Evolutionary conservation across 2,888 invertebrate species (phyloP), one percentile per base, ranked within the genome.

Genomic region (Malthinus seriepunctatus): DNA sequence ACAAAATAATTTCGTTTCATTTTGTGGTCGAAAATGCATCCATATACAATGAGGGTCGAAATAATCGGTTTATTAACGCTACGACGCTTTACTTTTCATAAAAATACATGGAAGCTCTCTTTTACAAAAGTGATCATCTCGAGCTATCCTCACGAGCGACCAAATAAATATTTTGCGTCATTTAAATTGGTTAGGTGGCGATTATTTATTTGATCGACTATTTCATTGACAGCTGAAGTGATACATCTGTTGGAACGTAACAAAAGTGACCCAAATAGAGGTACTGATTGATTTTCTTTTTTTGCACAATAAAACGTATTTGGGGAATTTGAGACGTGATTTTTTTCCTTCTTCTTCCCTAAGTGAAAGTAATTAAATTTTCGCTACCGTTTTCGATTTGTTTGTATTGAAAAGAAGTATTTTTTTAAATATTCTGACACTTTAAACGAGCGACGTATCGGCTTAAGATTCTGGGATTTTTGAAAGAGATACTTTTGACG

Each of bases 141-240:
- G 62, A 69, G 65, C 64, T 68, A 66, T 67, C 64, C 60, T 65
- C 53, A 53, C 56, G 37, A 34, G 35, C 45, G 54, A n/a, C 61
- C 59, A 49, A 31, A 37, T 38, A 32, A 23, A 48, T 49, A 49
- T 10, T 10, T 49, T 10, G 10, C 0, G 23, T 38, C n/a, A 38
- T 44, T 37, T 42, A 14, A 14, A 12, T 9, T 7, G 23, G 8
- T 34, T 10, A 10, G 34, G 14, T 45, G n/a, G 33, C 34, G 6
- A 7, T 38, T 12, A 60, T 48, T 51, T 49, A 61, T 57, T 56
- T 68, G 72, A 59, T 49, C 63, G 48, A 64, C 70, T 69, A 53
- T 57, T 62, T 65, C 72, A 74, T 75, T 75, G 76, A 76, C 75
- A 76, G 74, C 73, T 75, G 75, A 72, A 72, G 71, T 74, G 74